Base-by-base conservation (phyloP, 2,888 invertebrate genomes). In the Hyposoter dolosus region DNA sequence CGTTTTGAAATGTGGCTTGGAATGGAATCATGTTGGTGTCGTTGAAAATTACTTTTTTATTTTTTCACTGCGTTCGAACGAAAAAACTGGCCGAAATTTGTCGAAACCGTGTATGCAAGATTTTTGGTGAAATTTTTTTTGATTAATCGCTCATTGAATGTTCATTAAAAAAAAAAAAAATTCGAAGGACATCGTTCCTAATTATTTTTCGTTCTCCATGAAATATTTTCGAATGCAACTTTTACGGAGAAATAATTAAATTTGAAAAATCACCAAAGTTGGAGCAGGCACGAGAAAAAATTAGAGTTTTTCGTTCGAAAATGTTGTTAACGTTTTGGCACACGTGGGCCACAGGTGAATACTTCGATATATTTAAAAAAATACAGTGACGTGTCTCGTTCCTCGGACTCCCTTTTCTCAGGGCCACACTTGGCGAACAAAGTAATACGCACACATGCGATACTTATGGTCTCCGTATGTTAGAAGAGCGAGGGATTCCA, bases 381-480 rank as follows among this genome's bases (percentile, higher is more conserved):
- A 72, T 60, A 66, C 28, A 50, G 53, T 47, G 68, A 23, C 56
- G 40, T 35, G 28, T 60, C 19, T 32, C 56, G 23, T 23, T 17
- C 68, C 15, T 40, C 53, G 17, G 28, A 66, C 40, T 68, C 10
- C 15, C 50, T 74, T 65, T 43, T 76, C 60, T 68, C 32, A 66
- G 9, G 53, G 43, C 32, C 78, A 71, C 53, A n/a, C 66, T 45
- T 53, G 15, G 56, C 56, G 56, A 72, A 43, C 72, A 45, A 45
- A 53, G 32, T 69, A 9, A 40, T 72, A 40, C 10, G 19, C 69
- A 35, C 75, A 85, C 47, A 65, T 76, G 80, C 45, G 72, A 1
- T 40, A 32, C 75, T 85, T 83, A 60, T 83, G 83, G 45, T 56
- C 80, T 76, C 79, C 83, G 83, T 83, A 85, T 85, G 83, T 72